Evolutionary conservation across 1,140 invertebrate genomes (phyloP), one percentile per base, ranked within the genome.

Genomic region (Bombus superbus): DNA sequence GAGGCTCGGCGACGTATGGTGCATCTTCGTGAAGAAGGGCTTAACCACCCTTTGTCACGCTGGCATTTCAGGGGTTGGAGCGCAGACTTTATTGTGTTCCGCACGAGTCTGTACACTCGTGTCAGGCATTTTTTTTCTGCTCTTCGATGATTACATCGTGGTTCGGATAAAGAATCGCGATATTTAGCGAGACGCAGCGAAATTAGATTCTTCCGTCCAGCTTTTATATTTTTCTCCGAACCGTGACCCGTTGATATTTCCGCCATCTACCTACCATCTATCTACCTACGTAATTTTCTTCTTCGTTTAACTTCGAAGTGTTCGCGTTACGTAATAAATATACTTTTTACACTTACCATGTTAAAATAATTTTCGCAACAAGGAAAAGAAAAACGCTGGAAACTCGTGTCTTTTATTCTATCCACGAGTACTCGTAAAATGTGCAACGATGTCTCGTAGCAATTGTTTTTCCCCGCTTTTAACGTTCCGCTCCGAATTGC

Each of bases 31-130:
- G 85, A 86, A 93, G 92, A 91, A 93, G 91, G 92, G 91, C 89
- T 93, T 93, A 93, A 93, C 90, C 92, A 90, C 87, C 88, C 92
- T 93, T 93, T 92, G 92, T 93, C 90, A 86, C 85, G 80, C 86
- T 90, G 92, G 85, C 89, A 91, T 90, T 91, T 90, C 87, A 93
- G 90, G 89, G 92, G 90, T 89, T 89, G 89, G 87, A 82, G 76
- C 78, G 92, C 91, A 93, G 93, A 93, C 92, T 93, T 93, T 89
- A 94, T 94, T 94, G 93, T 93, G 87, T 88, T 86, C 87, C 74
- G 88, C 90, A 92, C 93, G 91, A 92, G 90, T 82, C 78, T 62
- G 89, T 86, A 90, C 88, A 91, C 91, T 92, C 89, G 77, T 78
- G 84, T 89, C 85, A 83, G 89, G 86, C 75, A 88, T 90, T 92